Percentiles rank a stretch among this genome's conserved stretches.
Conservation (phyloP, 2,888 invertebrate genomes). For the Lymantria dispar region DNA sequence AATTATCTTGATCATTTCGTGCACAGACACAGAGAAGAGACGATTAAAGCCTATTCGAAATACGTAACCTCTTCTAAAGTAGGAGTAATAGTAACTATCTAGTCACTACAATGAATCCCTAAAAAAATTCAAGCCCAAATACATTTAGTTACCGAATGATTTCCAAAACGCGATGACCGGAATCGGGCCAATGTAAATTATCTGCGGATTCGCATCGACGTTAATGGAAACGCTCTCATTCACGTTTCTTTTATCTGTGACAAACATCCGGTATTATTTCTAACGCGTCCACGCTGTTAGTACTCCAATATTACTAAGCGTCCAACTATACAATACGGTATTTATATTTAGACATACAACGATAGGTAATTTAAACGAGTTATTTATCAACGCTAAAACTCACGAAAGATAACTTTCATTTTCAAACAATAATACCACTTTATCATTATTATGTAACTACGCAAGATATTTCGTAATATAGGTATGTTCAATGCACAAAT, state of each 20-base stretch:
- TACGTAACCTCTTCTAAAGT: too few relatives aligned
- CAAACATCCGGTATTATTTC: constrained; percentile 73
- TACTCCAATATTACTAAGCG: constrained; percentile 48
- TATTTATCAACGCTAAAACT: constrained; percentile 54
- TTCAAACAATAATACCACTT: constrained; percentile 54
- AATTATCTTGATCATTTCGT: too few relatives aligned
- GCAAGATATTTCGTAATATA: constrained; percentile 47
- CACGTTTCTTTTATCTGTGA: constrained; percentile 68
- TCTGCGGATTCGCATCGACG: constrained; percentile 34
- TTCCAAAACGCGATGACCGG: constrained; percentile 13
- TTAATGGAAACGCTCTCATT: constrained; percentile 47
- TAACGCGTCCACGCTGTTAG: constrained; percentile 46
- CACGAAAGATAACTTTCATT: constrained; percentile 53
- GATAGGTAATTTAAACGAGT: constrained; percentile 40
- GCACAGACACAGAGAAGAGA: too few relatives aligned
- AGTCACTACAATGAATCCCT: too few relatives aligned
- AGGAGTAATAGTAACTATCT: too few relatives aligned
- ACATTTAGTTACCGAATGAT: background rate
- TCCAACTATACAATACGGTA: constrained; percentile 51
- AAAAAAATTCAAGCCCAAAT: background rate
- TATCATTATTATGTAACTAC: constrained; percentile 53
- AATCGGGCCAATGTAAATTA: constrained; percentile 34
- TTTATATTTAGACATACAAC: constrained; percentile 57
- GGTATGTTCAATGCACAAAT: constrained; percentile 14
- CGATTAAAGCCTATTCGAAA: too few relatives aligned